phyloP scores from a whole-genome alignment of 2,888 invertebrate genomes.

The Drosophila macrothrix region DNA sequence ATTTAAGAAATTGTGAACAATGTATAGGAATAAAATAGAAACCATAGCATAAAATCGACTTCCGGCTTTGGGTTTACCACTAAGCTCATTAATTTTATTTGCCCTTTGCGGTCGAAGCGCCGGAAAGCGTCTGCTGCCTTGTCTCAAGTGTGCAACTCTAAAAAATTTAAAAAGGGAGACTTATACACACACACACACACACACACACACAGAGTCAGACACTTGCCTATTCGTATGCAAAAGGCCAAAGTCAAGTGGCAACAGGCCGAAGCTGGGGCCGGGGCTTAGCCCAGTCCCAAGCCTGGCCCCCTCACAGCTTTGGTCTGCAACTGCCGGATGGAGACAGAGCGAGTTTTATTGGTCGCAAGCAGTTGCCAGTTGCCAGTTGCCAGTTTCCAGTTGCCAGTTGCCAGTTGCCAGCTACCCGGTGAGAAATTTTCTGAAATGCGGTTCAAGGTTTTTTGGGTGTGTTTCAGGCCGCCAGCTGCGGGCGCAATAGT shows the following conservation, averaged over 20 bases:
- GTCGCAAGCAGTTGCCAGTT: slow-evolving; percentile 23
- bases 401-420: slow-evolving; percentile 8
- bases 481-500: slow-evolving; percentile 52
- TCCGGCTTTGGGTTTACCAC: slow-evolving; percentile 53
- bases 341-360: slow-evolving; percentile 1
- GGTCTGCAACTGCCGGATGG: slow-evolving; percentile 13
- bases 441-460: slow-evolving; percentile 60
- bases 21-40: slow-evolving; percentile 11
- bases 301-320: slow-evolving; percentile 13
- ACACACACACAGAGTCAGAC: neutral
- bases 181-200: slow-evolving; percentile 7
- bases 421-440: slow-evolving; percentile 44
- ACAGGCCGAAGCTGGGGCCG: slow-evolving; percentile 29
- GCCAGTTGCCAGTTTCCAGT: slow-evolving; percentile 7
- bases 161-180: slow-evolving; percentile 32
- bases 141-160: slow-evolving; percentile 49
- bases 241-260: slow-evolving; percentile 50
- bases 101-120: slow-evolving; percentile 43
- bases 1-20: slow-evolving; percentile 18
- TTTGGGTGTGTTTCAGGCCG: slow-evolving; percentile 27
- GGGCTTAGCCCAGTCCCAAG: slow-evolving; percentile 21
- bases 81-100: slow-evolving; percentile 70
- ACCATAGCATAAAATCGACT: slow-evolving; percentile 45
- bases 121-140: slow-evolving; percentile 22
- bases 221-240: slow-evolving; percentile 39